Percentiles rank a stretch among this genome's conserved stretches.
phyloP scores from a whole-genome alignment of 92 coral and sea anemone genomes.

The Actinostola sp. region DNA sequence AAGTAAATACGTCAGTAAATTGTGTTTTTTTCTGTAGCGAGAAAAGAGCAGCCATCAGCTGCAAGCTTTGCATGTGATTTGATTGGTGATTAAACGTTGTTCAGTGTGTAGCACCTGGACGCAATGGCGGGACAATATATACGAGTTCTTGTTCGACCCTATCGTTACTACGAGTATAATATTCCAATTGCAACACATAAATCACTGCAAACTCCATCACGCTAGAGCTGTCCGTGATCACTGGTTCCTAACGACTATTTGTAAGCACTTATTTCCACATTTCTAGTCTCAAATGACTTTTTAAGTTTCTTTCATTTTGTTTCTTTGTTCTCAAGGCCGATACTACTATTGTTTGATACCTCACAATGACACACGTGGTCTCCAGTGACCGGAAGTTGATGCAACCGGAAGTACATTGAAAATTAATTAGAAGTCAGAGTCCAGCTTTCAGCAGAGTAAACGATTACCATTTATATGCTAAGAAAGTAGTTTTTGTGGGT shows the following conservation, averaged over 20 bases:
- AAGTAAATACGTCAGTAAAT: no score
- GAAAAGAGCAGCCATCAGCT: slow-evolving; percentile 3
- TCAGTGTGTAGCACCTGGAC: background rate
- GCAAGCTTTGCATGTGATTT: background rate
- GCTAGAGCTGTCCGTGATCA: background rate
- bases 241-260: background rate
- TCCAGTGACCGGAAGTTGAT: slow-evolving; percentile 11
- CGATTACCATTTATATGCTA: slow-evolving; percentile 3
- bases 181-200: background rate
- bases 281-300: background rate
- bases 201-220: no score
- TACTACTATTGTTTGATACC: slow-evolving; percentile 1
- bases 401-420: slow-evolving; percentile 14
- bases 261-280: background rate
- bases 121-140: background rate
- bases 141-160: background rate
- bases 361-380: slow-evolving; percentile 19
- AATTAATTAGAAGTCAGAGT: background rate
- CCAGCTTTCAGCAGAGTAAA: slow-evolving; percentile 38
- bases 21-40: no score
- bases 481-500: slow-evolving; percentile 13
- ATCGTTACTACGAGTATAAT: background rate
- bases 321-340: slow-evolving; percentile 7
- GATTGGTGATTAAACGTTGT: background rate
- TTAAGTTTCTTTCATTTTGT: background rate